A percentile compares a stretch with the other conserved stretches of the same genome.
phyloP scores from a whole-genome alignment of 2,797 vertebrate genomes.

The Propithecus deckenii region DNA sequence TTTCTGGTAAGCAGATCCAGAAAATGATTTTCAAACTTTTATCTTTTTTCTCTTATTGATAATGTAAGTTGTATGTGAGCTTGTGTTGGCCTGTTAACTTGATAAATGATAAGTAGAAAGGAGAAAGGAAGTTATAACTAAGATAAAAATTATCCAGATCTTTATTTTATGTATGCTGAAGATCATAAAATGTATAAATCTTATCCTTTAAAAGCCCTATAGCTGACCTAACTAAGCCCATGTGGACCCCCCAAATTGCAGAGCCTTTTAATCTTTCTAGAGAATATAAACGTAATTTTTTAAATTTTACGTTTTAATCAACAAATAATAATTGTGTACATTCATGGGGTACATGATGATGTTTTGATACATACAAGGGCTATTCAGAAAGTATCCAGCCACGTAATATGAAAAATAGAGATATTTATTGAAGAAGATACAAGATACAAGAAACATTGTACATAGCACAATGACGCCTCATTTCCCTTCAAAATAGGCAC shows the following conservation, averaged over 20 bases:
- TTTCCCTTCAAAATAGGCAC: no score
- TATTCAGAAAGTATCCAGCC: no score
- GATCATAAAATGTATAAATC: not conserved
- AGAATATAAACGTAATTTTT: not conserved
- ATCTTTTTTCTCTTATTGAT: not conserved
- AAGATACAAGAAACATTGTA: no score
- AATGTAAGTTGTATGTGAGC: not conserved
- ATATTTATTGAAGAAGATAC: no score
- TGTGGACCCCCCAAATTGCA: not conserved
- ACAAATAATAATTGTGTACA: not conserved
- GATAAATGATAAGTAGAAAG: not conserved
- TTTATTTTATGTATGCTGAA: not conserved
- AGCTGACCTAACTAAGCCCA: not conserved
- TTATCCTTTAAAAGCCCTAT: not conserved
- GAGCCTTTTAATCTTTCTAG: not conserved
- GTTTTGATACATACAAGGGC: not conserved
- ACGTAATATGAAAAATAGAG: no score
- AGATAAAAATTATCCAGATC: not conserved
- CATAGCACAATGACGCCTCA: no score
- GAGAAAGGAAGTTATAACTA: not conserved
- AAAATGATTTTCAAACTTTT: not conserved
- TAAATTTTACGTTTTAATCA: not conserved
- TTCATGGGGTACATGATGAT: not conserved
- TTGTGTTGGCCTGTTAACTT: not conserved
- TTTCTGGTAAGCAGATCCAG: not conserved